Percentiles rank a stretch among this genome's conserved stretches.
These are phyloP conservation scores for Drosophila stalkeri DNA, from an alignment of 2,888 invertebrate genomes.

Conservation along the genomic window DNA sequence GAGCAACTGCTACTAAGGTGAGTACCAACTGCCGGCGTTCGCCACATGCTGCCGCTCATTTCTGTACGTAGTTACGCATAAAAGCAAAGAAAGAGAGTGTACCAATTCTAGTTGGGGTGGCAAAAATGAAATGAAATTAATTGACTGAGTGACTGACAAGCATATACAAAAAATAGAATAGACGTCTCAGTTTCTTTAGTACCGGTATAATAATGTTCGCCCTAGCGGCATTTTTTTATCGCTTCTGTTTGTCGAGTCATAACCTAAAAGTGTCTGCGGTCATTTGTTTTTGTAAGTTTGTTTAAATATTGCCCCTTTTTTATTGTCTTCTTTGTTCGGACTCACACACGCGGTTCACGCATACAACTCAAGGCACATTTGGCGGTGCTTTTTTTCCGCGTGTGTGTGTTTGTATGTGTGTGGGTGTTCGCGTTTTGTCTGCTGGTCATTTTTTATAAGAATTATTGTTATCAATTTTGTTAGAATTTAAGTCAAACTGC, in stretches of 20 bases:
- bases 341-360: slow-evolving; percentile 68
- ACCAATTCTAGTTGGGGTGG: slow-evolving; percentile 53
- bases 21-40: slow-evolving; percentile 60
- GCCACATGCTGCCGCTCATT: slow-evolving; percentile 53
- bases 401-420: not conserved
- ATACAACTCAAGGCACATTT: slow-evolving; percentile 46
- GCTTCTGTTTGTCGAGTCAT: slow-evolving; percentile 51
- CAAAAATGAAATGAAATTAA: slow-evolving; percentile 11
- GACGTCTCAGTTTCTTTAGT: slow-evolving; percentile 28
- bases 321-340: slow-evolving; percentile 69
- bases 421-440: slow-evolving; percentile 1
- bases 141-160: slow-evolving; percentile 5
- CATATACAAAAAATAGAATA: slow-evolving; percentile 16
- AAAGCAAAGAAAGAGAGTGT: not conserved
- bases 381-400: slow-evolving; percentile 45
- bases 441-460: slow-evolving; percentile 23
- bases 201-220: slow-evolving; percentile 28
- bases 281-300: slow-evolving; percentile 70
- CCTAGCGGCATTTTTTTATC: slow-evolving; percentile 67
- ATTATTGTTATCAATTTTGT: slow-evolving; percentile 7
- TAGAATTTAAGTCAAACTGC: slow-evolving; percentile 14
- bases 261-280: slow-evolving; percentile 68
- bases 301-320: slow-evolving; percentile 60
- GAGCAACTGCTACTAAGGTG: slow-evolving; percentile 46
- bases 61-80: slow-evolving; percentile 7